Evolutionary conservation across 2,113 vertebrate species (phyloP), one percentile per base, ranked within the genome.

Genomic region (Tenrec ecaudatus): DNA sequence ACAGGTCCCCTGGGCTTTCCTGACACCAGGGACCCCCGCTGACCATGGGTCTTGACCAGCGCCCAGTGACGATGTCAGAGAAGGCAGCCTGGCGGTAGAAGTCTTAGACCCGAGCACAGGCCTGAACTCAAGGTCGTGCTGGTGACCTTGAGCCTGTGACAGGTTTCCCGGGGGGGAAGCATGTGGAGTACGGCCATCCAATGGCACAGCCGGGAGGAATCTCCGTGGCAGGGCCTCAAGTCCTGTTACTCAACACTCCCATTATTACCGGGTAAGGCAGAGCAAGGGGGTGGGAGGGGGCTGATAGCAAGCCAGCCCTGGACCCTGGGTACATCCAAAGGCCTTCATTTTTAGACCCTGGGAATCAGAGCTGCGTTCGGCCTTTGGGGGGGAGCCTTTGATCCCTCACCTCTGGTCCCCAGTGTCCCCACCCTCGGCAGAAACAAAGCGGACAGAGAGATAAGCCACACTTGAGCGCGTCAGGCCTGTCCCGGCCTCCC

Each of bases 401-500:
- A 96, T 96, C 94, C 77, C 85, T 78, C 69, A 47, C 84, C 96
- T 62, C 33, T 11, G 33, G n/a, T 88, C 92, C 25, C 0, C 17
- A 1, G 5, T 33, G 95, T 97, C 97, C 97, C 96, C 89, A n/a
- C 92, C 95, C 95, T 38, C 64, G 81, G 90, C 94, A 95, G 95
- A 96, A 91, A 91, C 95, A 92, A 93, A 95, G 96, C 77, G 31
- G 88, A 31, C 1, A n/a, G 81, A 91, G 91, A 97, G 97, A 98
- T 97, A 97, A 97, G 95, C 93, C 95, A 97, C 96, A 93, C 97
- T 98, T 94, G 96, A 97, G 95, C 90, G 89, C 89, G 88, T 91
- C 92, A 94, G 88, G n/a, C 96, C 81, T 88, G 43, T 92, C 98
- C 96, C 62, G 91, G 96, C 96, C 75, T 96, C 82, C 64, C 84